These are phyloP conservation scores for Ctenochaetus hawaiiensis DNA, from an alignment of 2,797 vertebrate genomes.

Conservation along the genomic window DNA sequence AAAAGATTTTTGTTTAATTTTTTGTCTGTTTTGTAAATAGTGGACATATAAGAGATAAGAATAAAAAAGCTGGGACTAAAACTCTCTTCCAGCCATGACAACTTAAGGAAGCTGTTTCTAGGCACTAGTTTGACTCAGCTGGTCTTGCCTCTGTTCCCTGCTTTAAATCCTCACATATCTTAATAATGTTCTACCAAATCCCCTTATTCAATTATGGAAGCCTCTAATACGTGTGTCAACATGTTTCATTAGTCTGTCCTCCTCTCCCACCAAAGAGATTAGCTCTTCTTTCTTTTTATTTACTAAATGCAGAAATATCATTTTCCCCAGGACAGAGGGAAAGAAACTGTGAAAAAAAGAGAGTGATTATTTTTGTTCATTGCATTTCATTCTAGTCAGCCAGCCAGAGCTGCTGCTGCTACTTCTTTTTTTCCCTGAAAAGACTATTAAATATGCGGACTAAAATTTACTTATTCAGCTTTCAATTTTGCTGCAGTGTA, in stretches of 20 bases:
- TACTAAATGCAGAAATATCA: constrained; percentile 75
- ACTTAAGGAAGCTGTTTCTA: constrained; percentile 25
- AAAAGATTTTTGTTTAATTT: not conserved
- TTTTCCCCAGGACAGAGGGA: constrained; percentile 65
- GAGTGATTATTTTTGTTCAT: constrained; percentile 74
- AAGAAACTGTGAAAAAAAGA: constrained; percentile 46
- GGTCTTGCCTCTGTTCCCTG: constrained; percentile 47
- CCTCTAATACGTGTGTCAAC: constrained; percentile 79
- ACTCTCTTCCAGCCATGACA: not conserved
- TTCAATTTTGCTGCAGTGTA: constrained; percentile 68
- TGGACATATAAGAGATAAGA: too few species aligned
- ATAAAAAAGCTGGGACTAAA: not conserved
- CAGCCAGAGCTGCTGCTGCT: constrained; percentile 31
- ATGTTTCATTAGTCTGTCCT: constrained; percentile 76
- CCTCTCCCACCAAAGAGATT: constrained; percentile 72
- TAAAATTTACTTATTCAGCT: constrained; percentile 70
- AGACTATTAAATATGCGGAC: constrained; percentile 67
- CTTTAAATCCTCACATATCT: constrained; percentile 66
- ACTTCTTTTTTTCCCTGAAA: constrained; percentile 34
- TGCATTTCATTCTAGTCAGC: constrained; percentile 62
- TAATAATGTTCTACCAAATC: constrained; percentile 70
- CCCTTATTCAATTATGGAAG: constrained; percentile 79
- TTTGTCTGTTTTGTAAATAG: too few species aligned
- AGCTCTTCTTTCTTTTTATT: constrained; percentile 73
- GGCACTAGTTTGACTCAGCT: constrained; percentile 34